Evolutionary conservation across 2,797 vertebrate species (phyloP), one percentile per base, ranked within the genome.

Genomic region (Parotocinclus haroldoi): DNA sequence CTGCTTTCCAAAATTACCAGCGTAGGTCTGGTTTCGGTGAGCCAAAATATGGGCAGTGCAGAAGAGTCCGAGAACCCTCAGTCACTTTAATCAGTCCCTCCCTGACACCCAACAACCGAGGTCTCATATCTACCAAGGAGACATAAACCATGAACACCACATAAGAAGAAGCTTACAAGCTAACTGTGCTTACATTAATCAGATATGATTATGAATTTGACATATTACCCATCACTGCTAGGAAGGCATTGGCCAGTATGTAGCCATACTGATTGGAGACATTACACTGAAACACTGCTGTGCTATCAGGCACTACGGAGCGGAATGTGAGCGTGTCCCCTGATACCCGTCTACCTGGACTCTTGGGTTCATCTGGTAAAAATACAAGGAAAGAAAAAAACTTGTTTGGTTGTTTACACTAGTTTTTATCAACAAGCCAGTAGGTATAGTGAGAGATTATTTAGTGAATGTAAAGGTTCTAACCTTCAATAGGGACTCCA

Each of bases 201-300:
- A n/a, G 4, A 36, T 65, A 14, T 37, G 0, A 16, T 42, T 60
- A 4, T 17, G 11, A 53, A 56, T 17, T 52, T 1, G 40, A 45
- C 38, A 49, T 16, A 18, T 60, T 87, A 98, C 97, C 95, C 54
- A 98, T 86, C 50, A 98, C 94, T 0, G 92, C 96, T 86, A 99
- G 91, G 5, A 97, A 98, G 59, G 95, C 96, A 0, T 99, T 99
- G 82, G 95, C 94, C 55, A 98, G 79, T 52, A 99, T 84, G 82
- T 99, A 99, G 10, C 97, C 96, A 0, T 91, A 95, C 52, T 93
- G 89, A 0, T 99, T 99, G 72, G 97, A 99, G 0, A 93, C 95
- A 18, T 99, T 99, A 85, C 97, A 99, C 53, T 99, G 97, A 73
- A 98, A 99, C 63, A 99, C 96, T 0, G 92, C 96, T 1, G 92